A percentile compares a stretch with the other conserved stretches of the same genome.
phyloP scores from a whole-genome alignment of 2,797 vertebrate species.

The Hylomyscus alleni region DNA sequence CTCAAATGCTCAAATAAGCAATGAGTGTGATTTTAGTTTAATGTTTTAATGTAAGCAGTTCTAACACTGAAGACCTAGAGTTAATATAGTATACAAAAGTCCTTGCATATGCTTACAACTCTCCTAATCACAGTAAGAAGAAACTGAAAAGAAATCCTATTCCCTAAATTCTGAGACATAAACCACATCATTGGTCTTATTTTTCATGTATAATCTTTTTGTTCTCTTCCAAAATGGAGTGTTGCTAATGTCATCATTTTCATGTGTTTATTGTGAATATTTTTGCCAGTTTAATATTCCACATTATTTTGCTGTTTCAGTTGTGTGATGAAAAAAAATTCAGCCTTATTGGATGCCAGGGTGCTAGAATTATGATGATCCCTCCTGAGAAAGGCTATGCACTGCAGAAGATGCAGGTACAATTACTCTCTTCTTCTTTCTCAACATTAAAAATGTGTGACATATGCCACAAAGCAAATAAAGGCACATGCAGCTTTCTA shows the following conservation, averaged over 20 bases:
- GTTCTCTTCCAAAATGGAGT: neutral
- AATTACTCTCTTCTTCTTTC: neutral
- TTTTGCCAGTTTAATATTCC: neutral
- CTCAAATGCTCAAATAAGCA: neutral
- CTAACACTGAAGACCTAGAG: neutral
- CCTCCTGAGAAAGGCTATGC: neutral
- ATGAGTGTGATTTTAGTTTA: neutral
- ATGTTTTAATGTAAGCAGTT: slow-evolving; percentile 34
- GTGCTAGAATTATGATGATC: neutral
- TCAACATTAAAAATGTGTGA: neutral
- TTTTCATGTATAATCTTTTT: neutral
- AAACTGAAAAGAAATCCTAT: neutral
- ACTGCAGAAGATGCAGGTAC: neutral
- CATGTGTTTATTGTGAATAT: neutral
- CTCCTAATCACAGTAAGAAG: neutral
- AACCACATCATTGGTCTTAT: neutral
- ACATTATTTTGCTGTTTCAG: neutral
- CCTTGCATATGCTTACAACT: neutral
- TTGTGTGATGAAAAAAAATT: slow-evolving; percentile 5
- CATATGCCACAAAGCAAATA: neutral
- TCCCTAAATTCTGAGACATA: neutral
- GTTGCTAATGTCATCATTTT: neutral
- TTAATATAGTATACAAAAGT: neutral
- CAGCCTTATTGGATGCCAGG: neutral
- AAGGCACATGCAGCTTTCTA: neutral